Evolutionary conservation across 2,797 vertebrate species (phyloP).

Genomic region (Trachops cirrhosus): DNA sequence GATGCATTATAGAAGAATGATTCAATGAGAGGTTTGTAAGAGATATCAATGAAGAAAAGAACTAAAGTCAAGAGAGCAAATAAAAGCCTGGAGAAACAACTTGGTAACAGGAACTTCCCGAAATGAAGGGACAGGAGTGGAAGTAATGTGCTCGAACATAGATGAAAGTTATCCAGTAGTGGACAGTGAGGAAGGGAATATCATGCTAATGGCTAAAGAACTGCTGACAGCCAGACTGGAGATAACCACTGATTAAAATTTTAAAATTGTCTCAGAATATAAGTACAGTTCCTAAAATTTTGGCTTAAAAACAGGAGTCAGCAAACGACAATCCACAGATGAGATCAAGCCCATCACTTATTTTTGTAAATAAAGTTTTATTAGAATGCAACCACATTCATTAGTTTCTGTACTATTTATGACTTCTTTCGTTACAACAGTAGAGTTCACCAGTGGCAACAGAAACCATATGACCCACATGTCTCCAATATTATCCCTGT

Average conservation of each 20-base stretch:
- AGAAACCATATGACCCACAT: background rate
- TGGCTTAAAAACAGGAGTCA: background rate
- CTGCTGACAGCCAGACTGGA: background rate
- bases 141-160: background rate
- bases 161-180: background rate
- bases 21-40: background rate
- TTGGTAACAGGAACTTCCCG: background rate
- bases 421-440: background rate
- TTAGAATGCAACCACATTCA: background rate
- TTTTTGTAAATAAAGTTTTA: conserved; percentile 3
- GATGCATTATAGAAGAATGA: background rate
- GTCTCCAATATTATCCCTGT: background rate
- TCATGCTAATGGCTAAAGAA: background rate
- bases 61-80: background rate
- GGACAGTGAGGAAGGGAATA: background rate
- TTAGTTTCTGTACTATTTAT: background rate
- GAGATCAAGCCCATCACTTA: background rate
- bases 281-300: background rate
- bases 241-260: background rate
- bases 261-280: background rate
- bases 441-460: background rate
- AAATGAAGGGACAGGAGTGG: background rate
- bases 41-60: background rate
- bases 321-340: background rate
- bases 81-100: background rate